Evolutionary conservation across 2,888 invertebrate species (phyloP).

Genomic region (Tetramorium bicarinatum): DNA sequence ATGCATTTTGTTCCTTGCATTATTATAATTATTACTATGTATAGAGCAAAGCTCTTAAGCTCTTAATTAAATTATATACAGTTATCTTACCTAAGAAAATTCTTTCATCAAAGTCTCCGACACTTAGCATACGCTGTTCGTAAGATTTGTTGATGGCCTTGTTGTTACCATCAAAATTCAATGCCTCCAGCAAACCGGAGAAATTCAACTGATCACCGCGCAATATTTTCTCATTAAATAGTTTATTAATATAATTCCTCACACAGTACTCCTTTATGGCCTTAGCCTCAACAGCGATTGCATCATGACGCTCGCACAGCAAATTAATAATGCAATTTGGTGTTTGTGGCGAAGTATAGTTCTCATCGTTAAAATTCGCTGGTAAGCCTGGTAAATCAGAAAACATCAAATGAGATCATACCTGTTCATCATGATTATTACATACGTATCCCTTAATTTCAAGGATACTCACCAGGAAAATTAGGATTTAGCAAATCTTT

Average conservation of each 20-base stretch:
- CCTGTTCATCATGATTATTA: slow-evolving; percentile 5
- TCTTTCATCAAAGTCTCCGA: slow-evolving; percentile 98
- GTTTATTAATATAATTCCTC: slow-evolving; percentile 92
- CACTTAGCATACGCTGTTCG: slow-evolving; percentile 95
- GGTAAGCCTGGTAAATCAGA: slow-evolving; percentile 89
- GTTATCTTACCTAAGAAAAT: slow-evolving; percentile 93
- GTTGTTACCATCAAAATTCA: slow-evolving; percentile 94
- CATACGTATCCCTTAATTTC: background rate
- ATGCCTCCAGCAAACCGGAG: slow-evolving; percentile 92
- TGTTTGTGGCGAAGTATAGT: slow-evolving; percentile 88
- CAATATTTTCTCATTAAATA: slow-evolving; percentile 91
- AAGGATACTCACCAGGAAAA: slow-evolving; percentile 90
- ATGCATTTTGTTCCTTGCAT: background rate
- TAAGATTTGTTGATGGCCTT: slow-evolving; percentile 95
- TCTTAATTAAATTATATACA: background rate
- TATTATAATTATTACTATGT: background rate
- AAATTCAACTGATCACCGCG: slow-evolving; percentile 91
- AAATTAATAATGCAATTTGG: slow-evolving; percentile 94
- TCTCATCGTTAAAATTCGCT: slow-evolving; percentile 89
- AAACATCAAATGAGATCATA: slow-evolving; percentile 2
- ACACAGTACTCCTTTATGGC: slow-evolving; percentile 96
- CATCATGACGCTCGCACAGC: slow-evolving; percentile 94
- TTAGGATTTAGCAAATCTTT: slow-evolving; percentile 94
- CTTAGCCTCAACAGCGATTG: slow-evolving; percentile 95
- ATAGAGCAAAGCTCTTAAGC: background rate